These are phyloP conservation scores for Charadrius vociferus DNA, from an alignment of 2,113 vertebrate genomes.

Conservation along the genomic window DNA sequence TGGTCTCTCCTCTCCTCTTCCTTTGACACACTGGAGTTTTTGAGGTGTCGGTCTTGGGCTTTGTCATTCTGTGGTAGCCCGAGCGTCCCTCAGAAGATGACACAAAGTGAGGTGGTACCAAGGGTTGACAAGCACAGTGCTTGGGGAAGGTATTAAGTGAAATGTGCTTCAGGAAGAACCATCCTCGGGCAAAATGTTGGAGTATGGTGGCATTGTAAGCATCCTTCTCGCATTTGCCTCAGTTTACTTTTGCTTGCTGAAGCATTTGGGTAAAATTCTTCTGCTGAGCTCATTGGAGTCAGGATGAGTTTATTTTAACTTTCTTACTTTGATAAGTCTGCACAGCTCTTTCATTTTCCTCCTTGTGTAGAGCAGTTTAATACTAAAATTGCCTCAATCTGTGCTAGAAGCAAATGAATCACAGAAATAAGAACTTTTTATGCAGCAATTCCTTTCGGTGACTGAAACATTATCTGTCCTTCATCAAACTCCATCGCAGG, in stretches of 20 bases:
- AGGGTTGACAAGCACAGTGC: neutral
- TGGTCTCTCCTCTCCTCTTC: neutral
- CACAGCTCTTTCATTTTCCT: neutral
- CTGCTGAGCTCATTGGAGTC: neutral
- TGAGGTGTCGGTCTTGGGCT: neutral
- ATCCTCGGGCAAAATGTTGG: neutral
- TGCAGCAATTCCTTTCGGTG: neutral
- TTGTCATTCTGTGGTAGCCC: neutral
- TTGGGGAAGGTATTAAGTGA: neutral
- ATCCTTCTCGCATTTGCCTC: neutral
- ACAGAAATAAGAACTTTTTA: neutral
- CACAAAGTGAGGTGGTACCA: neutral
- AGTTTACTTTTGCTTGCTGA: slow-evolving; percentile 33
- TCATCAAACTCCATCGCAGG: neutral
- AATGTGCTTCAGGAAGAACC: neutral
- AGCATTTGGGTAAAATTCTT: slow-evolving; percentile 8
- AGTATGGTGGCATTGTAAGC: neutral
- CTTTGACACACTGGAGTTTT: neutral
- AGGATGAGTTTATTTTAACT: neutral
- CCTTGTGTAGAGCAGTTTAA: neutral
- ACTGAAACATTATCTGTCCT: neutral
- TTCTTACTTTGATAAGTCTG: neutral
- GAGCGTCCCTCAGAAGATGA: neutral
- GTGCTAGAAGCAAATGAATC: neutral
- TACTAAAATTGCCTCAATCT: slow-evolving; percentile 4